Conservation (phyloP, 2,113 vertebrate genomes). For the Xenopus laevis region DNA sequence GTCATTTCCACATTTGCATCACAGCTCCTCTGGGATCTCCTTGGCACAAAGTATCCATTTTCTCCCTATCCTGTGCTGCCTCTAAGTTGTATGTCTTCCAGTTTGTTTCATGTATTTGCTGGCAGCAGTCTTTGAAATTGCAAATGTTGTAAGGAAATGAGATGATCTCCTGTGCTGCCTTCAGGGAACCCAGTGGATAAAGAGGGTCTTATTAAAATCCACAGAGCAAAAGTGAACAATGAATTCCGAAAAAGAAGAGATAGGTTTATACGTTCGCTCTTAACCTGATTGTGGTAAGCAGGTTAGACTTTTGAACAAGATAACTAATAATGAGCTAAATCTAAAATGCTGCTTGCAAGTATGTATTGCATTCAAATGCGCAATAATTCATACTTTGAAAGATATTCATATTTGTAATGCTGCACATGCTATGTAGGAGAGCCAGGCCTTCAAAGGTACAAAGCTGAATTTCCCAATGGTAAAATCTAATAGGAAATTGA, state of each 20-base stretch:
- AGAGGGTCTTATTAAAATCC: slow-evolving; percentile 43
- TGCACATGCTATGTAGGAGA: too few species aligned
- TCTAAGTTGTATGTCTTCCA: slow-evolving; percentile 36
- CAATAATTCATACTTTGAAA: too few species aligned
- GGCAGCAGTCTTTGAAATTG: slow-evolving; percentile 38
- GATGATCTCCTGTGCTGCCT: slow-evolving; percentile 39
- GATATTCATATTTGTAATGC: too few species aligned
- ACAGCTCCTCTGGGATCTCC: slow-evolving; percentile 17
- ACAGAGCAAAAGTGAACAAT: slow-evolving; percentile 36
- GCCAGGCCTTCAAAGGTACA: too few species aligned
- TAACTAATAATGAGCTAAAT: neutral
- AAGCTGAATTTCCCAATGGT: too few species aligned
- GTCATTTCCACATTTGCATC: slow-evolving; percentile 37
- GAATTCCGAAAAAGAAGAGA: neutral
- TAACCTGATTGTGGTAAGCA: slow-evolving; percentile 1
- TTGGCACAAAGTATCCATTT: slow-evolving; percentile 42
- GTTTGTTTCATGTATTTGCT: slow-evolving; percentile 40
- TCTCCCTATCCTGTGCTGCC: slow-evolving; percentile 18
- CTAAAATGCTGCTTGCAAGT: neutral
- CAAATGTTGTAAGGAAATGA: slow-evolving; percentile 43
- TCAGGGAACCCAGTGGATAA: slow-evolving; percentile 35
- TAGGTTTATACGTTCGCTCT: neutral
- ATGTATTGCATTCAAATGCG: too few species aligned
- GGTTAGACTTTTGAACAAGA: slow-evolving; percentile 1
- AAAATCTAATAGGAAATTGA: too few species aligned